Evolutionary conservation across 2,113 vertebrate genomes (phyloP), one percentile per base, ranked within the genome.

Genomic region (Pelobates fuscus): DNA sequence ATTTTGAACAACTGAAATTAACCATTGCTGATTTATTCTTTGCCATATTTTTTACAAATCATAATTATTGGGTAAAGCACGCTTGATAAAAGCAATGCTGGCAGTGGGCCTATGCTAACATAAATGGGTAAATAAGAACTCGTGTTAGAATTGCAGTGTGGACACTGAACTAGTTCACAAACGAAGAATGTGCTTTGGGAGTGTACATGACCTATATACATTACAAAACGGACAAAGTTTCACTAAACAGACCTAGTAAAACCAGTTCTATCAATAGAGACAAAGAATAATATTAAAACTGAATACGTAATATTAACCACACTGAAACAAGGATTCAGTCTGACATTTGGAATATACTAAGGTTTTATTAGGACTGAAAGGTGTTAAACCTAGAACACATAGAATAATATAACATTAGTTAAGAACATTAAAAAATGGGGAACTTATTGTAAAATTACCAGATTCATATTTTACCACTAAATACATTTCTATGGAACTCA

Each of bases 131-230:
- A 63, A 63, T 60, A 27, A 32, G 15, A 11, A 17, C 44, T 20
- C 64, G 20, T 72, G 23, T 62, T 52, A 2, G 37, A 15, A 27
- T 70, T 64, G 29, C 46, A 15, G 26, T 65, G 61, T 43, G 49
- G 52, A 63, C 70, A 29, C 44, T 32, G 15, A 55, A 29, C 18
- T 65, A 26, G 41, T 66, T 55, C 32, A 54, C 61, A 20, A 66
- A 74, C 17, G 30, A 66, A 74, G 30, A 66, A 58, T 20, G 55
- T 41, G 12, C 49, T 29, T 17, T 74, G 52, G 62, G 62, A 74
- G 62, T 66, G 62, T 66, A 26, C 61, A 37, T 73, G 60, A 73
- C 70, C 70, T 32, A 74, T 58, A 66, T 66, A 74, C 58, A 74
- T 23, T 14, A 74, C 2, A 66, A 14, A 62, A 27, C 29, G 21